Evolutionary conservation across 2,888 invertebrate genomes (phyloP).

Genomic region (Lepidochitona cinerea): DNA sequence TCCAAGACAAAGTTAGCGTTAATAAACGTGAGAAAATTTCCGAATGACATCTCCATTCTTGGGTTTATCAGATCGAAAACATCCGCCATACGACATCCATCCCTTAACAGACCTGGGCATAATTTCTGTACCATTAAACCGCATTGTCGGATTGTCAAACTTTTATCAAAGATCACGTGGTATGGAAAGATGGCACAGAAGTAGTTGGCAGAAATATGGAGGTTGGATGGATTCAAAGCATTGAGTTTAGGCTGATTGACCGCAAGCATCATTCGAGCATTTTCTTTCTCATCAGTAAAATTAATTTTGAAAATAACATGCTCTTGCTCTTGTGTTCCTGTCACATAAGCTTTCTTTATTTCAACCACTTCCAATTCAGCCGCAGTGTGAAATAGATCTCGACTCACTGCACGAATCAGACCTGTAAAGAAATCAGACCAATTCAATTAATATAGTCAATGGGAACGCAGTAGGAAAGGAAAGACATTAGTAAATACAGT

Average conservation of each 20-base stretch:
- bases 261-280: not conserved
- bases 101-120: slow-evolving; percentile 22
- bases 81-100: slow-evolving; percentile 35
- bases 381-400: slow-evolving; percentile 51
- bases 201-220: slow-evolving; percentile 45
- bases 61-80: slow-evolving; percentile 56
- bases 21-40: slow-evolving; percentile 57
- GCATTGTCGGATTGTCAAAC: slow-evolving; percentile 53
- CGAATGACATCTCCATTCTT: slow-evolving; percentile 50
- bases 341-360: slow-evolving; percentile 38
- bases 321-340: slow-evolving; percentile 45
- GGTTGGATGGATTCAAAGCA: slow-evolving; percentile 11
- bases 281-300: slow-evolving; percentile 15
- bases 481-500: too few species aligned
- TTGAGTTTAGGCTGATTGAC: not conserved
- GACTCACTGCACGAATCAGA: slow-evolving; percentile 55
- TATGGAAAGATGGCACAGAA: slow-evolving; percentile 64
- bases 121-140: slow-evolving; percentile 51
- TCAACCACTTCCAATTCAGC: slow-evolving; percentile 42
- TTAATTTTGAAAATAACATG: slow-evolving; percentile 50
- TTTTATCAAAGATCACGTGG: slow-evolving; percentile 62
- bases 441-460: too few species aligned
- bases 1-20: slow-evolving; percentile 59
- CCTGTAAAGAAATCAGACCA: too few species aligned
- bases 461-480: too few species aligned